Percentiles rank a stretch among this genome's conserved stretches.
phyloP scores from a whole-genome alignment of 2,888 invertebrate species.

The Sphinx pinastri region DNA sequence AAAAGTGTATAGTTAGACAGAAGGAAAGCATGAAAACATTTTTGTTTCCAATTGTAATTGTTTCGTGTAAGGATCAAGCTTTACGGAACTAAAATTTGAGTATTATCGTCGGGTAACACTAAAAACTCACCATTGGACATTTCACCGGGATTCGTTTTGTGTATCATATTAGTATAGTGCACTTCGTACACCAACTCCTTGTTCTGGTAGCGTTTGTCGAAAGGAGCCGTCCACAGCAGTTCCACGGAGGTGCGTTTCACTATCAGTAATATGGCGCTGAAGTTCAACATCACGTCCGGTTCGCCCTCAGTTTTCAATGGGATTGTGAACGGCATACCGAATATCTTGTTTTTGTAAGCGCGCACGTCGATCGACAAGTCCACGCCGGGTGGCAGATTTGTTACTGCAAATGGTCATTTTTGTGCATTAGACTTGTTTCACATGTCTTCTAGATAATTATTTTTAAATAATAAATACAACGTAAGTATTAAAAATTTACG shows the following conservation, averaged over 20 bases:
- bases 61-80: no score
- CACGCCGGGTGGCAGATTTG: constrained; percentile 81
- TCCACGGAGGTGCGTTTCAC: constrained; percentile 85
- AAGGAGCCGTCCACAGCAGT: constrained; percentile 87
- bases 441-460: no score
- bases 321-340: constrained; percentile 80
- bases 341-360: constrained; percentile 83
- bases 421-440: no score
- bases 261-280: constrained; percentile 79
- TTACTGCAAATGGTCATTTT: constrained; percentile 63
- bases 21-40: no score
- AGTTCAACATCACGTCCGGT: constrained; percentile 77
- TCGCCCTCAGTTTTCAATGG: constrained; percentile 75
- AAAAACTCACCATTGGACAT: constrained; percentile 80
- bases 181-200: constrained; percentile 85
- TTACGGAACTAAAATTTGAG: no score
- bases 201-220: constrained; percentile 75
- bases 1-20: no score
- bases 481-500: no score
- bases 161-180: constrained; percentile 85
- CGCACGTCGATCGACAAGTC: constrained; percentile 83
- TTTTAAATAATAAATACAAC: no score
- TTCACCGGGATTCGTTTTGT: constrained; percentile 67
- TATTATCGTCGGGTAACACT: no score
- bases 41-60: no score